Evolutionary conservation across 2,797 vertebrate species (phyloP), one percentile per base, ranked within the genome.

Genomic region (Megalops cyprinoides): DNA sequence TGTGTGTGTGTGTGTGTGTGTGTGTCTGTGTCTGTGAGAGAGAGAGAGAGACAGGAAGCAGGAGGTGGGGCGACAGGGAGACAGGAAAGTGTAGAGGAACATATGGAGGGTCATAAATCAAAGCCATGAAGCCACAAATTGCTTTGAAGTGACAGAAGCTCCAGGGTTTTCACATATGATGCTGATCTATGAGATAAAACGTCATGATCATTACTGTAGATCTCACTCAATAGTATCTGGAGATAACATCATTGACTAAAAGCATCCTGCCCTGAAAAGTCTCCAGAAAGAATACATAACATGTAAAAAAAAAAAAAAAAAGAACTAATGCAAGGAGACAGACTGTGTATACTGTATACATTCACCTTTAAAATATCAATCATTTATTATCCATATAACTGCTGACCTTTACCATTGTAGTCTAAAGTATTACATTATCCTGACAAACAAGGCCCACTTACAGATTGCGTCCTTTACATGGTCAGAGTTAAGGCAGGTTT

Each of bases 51-150:
- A 39, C 20, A 28, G 39, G 34, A 28, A 4, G 10, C 34, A 2
- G 15, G 37, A 4, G 15, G 62, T 67, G 62, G 34, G 6, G 62
- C 31, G 67, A 34, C 12, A 67, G 15, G 4, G 58, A 8, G n/a
- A 60, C 31, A 34, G 34, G 58, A 31, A 10, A 18, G 65, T 37
- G 65, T 25, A 37, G 31, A 1, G 65, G 14, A 69, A 37, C 34
- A 67, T 67, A 67, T 67, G 62, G 62, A 67, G 39, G 62, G 5
- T n/a, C 37, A 69, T 69, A 37, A 65, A 69, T 69, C 65, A 69
- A 69, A 69, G 31, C 34, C 6, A 42, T 42, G 37, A 69, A 69
- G 23, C 3, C 34, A 18, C 65, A 67, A 31, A 67, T 34, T 31
- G 15, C 34, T 69, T 69, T 69, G 65, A 69, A 39, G 34, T 69